phyloP scores from a whole-genome alignment of 2,797 vertebrate species.

The Tapera naevia region DNA sequence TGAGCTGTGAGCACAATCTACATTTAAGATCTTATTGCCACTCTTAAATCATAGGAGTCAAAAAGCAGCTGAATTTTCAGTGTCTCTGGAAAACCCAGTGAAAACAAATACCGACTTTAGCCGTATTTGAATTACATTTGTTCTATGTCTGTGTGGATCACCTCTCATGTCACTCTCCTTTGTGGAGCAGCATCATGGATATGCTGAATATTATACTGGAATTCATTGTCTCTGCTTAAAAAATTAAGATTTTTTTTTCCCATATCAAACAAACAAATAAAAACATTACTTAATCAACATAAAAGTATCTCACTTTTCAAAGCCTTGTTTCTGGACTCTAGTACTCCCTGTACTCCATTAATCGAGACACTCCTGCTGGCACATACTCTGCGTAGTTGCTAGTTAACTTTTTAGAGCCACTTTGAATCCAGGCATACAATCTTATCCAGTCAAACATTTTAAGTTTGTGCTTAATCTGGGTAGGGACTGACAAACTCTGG shows the following conservation, averaged over 20 bases:
- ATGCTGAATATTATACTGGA: not conserved
- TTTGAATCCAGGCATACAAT: not conserved
- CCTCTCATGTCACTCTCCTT: not conserved
- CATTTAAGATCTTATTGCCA: not conserved
- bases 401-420: not conserved
- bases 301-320: not conserved
- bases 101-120: not conserved
- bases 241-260: not conserved
- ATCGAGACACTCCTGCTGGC: not conserved
- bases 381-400: fast-evolving
- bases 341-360: not conserved
- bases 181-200: not conserved
- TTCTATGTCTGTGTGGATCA: not conserved
- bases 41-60: not conserved
- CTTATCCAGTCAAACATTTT: not conserved
- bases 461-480: not conserved
- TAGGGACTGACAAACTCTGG: not conserved
- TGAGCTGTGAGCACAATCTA: not conserved
- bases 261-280: not conserved
- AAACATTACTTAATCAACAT: not conserved
- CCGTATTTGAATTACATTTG: not conserved
- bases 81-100: not conserved
- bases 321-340: not conserved
- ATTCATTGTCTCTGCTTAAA: not conserved
- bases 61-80: not conserved